Base-by-base conservation (phyloP, 2,113 vertebrate genomes). In the Laticauda colubrina region DNA sequence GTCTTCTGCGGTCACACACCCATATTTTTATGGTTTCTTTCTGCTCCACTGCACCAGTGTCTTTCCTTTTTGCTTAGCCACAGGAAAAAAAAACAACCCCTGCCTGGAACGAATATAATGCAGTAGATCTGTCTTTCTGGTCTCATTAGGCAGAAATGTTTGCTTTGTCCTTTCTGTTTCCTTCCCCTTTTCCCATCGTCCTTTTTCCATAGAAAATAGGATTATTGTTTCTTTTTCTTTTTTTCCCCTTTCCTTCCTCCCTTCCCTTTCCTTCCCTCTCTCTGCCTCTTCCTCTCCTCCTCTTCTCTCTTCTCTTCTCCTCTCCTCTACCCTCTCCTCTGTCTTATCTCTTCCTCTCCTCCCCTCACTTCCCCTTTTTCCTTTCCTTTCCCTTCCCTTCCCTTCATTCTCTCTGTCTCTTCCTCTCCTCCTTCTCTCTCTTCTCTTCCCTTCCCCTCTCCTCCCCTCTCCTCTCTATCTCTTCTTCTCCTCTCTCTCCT, bases 21-120 rank as follows among this genome's bases (percentile, higher is more conserved):
- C 56, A 57, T 11, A 4, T 93, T 75, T 1, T 0, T 0, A 4
- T 29, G 90, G 21, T 4, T 39, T 39, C 90, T 45, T 39, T 24
- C 69, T 43, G 21, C 57, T 75, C 12, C 39, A 2, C 0, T 48
- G 59, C 91, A 94, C n/a, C 69, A 90, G 9, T 92, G 15, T 51
- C 23, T 61, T 61, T 61, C 1, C 9, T 29, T 69, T 69, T 75
- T 53, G 53, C 51, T 89, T 59, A 29, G 48, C 81, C 75, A 69
- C 9, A 45, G 75, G 20, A 5, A 18, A 5, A 57, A 56, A 56
- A 20, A 5, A 57, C 26, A 10, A 11, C 48, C 39, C 39, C 55
- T 34, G 86, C 59, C 29, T 48, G n/a, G 0, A 29, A 39, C 0
- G 34, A 75, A 75, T 75, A 75, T 26, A 23, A 92, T 54, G 45